These are phyloP conservation scores for Nomada hirtipes DNA, from an alignment of 2,888 invertebrate species.

Conservation along the genomic window DNA sequence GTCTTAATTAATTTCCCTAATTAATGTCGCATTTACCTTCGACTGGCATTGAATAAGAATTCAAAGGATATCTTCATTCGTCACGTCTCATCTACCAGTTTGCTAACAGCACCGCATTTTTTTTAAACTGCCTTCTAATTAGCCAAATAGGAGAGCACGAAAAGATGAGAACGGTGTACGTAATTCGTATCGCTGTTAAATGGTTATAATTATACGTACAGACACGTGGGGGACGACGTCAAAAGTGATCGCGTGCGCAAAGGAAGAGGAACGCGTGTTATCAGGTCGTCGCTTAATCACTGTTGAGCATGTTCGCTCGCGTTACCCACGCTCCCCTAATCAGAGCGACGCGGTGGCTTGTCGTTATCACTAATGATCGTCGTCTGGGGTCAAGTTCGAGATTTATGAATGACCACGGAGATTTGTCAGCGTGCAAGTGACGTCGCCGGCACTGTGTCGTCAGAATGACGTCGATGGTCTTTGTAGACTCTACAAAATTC, in stretches of 20 bases:
- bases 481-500: not conserved
- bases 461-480: not conserved
- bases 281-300: conserved; percentile 47
- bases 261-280: conserved; percentile 33
- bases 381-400: conserved; percentile 52
- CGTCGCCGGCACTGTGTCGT: not conserved
- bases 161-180: not conserved
- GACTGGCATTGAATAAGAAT: too few relatives aligned
- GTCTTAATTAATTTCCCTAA: too few relatives aligned
- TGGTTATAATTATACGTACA: not conserved
- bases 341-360: conserved; percentile 38
- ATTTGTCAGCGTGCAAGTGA: conserved; percentile 3
- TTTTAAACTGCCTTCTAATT: not conserved
- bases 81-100: too few relatives aligned
- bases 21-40: too few relatives aligned
- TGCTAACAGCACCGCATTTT: too few relatives aligned
- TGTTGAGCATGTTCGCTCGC: conserved; percentile 36
- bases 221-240: not conserved
- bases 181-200: not conserved
- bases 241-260: conserved; percentile 39
- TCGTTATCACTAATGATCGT: conserved; percentile 46
- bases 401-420: conserved; percentile 42
- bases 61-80: too few relatives aligned
- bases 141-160: not conserved
- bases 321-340: conserved; percentile 57